Evolutionary conservation across 2,888 invertebrate genomes (phyloP).

Genomic region (Enoplolaimus lenunculus): DNA sequence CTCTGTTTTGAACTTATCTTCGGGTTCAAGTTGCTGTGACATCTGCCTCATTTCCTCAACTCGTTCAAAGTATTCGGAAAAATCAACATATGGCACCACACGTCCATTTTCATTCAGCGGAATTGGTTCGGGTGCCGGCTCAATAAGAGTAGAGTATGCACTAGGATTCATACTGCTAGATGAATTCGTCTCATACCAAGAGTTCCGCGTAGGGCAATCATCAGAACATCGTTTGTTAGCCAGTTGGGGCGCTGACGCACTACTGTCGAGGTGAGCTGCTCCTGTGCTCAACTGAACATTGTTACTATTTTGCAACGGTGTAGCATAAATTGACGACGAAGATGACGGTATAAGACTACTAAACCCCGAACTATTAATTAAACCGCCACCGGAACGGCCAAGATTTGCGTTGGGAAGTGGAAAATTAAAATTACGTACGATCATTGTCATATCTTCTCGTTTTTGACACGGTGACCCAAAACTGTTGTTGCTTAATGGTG

Average conservation of each 20-base stretch:
- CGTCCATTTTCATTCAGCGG: conserved; percentile 54
- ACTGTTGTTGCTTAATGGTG: too few species aligned
- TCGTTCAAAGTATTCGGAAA: conserved; percentile 51
- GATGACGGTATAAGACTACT: neutral
- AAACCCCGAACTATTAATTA: neutral
- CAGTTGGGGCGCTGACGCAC: neutral
- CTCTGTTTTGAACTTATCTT: too few species aligned
- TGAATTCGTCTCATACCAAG: conserved; percentile 16
- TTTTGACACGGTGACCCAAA: conserved; percentile 47
- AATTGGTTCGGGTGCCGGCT: conserved; percentile 28
- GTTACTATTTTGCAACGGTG: neutral
- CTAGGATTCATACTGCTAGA: conserved; percentile 22
- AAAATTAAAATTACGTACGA: conserved; percentile 49
- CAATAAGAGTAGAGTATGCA: neutral
- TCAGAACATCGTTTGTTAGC: conserved; percentile 41
- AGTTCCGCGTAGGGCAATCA: conserved; percentile 31
- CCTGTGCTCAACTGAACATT: neutral
- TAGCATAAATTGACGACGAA: neutral
- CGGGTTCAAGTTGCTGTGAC: too few species aligned
- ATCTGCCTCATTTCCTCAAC: neutral
- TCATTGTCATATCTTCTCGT: conserved; percentile 66
- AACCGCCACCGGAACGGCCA: conserved; percentile 29
- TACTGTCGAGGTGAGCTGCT: neutral
- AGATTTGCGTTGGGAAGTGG: conserved; percentile 53
- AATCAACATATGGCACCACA: conserved; percentile 68